Conservation (phyloP, 2,797 vertebrate genomes). For the Fundulus diaphanus region DNA sequence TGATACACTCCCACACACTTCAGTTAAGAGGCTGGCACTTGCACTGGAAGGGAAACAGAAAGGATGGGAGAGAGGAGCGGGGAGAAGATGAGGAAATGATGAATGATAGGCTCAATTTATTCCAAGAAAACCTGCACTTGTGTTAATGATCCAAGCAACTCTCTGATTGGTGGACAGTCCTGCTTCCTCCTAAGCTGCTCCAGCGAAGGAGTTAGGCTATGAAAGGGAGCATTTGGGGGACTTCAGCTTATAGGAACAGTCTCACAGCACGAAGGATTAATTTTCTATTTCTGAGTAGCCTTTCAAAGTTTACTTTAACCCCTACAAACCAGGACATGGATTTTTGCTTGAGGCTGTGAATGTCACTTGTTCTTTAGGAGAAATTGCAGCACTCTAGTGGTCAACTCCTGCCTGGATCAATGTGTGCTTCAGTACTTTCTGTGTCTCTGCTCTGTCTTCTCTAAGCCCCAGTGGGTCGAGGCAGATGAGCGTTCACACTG, state of each 20-base stretch:
- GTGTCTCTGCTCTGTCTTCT: too few relatives aligned
- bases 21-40: slow-evolving; percentile 20
- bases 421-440: too few relatives aligned
- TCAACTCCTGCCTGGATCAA: too few relatives aligned
- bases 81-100: background rate
- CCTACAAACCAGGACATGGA: too few relatives aligned
- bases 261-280: background rate
- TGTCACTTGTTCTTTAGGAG: background rate
- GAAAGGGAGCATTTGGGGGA: background rate
- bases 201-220: background rate
- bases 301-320: background rate
- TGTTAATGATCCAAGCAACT: background rate
- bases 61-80: background rate
- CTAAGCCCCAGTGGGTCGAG: too few relatives aligned
- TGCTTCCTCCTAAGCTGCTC: background rate
- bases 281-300: background rate
- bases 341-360: too few relatives aligned
- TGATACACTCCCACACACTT: slow-evolving; percentile 29
- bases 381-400: background rate
- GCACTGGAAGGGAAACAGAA: background rate
- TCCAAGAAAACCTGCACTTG: too few relatives aligned
- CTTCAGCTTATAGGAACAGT: background rate
- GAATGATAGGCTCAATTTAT: too few relatives aligned
- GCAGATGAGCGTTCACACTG: too few relatives aligned
- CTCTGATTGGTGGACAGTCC: background rate